Evolutionary conservation across 2,888 invertebrate species (phyloP).

Genomic region (Lithophane semibrunnea): DNA sequence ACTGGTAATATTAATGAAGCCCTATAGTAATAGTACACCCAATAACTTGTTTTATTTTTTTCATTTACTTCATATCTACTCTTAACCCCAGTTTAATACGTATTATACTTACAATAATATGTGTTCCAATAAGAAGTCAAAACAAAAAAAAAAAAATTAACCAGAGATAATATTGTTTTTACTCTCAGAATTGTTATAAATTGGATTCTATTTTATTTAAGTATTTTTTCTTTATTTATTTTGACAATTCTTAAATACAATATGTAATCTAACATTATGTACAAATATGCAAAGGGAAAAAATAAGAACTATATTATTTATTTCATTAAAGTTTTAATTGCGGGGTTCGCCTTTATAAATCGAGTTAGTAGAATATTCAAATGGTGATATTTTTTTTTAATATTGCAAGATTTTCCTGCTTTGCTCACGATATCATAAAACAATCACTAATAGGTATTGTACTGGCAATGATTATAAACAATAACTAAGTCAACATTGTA

Average conservation of each 20-base stretch:
- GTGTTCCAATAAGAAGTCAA: background rate
- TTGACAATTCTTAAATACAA: too few relatives aligned
- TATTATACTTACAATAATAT: background rate
- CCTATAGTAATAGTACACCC: conserved; percentile 47
- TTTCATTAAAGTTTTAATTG: background rate
- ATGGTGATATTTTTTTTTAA: background rate
- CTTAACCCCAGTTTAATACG: background rate
- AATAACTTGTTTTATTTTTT: conserved; percentile 34
- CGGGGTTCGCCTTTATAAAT: background rate
- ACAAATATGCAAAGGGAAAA: too few relatives aligned
- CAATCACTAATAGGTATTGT: background rate
- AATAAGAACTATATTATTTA: background rate
- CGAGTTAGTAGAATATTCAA: background rate
- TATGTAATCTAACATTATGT: too few relatives aligned
- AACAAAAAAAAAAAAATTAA: background rate
- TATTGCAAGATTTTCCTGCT: background rate
- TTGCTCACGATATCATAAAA: background rate
- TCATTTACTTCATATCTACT: conserved; percentile 3
- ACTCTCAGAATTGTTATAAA: too few relatives aligned
- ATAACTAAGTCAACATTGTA: background rate
- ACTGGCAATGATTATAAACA: background rate
- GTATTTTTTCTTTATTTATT: too few relatives aligned
- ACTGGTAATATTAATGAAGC: conserved; percentile 62
- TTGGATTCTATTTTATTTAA: background rate
- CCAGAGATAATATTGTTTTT: background rate